phyloP scores from a whole-genome alignment of 2,888 invertebrate genomes.

The Galeruca laticollis region DNA sequence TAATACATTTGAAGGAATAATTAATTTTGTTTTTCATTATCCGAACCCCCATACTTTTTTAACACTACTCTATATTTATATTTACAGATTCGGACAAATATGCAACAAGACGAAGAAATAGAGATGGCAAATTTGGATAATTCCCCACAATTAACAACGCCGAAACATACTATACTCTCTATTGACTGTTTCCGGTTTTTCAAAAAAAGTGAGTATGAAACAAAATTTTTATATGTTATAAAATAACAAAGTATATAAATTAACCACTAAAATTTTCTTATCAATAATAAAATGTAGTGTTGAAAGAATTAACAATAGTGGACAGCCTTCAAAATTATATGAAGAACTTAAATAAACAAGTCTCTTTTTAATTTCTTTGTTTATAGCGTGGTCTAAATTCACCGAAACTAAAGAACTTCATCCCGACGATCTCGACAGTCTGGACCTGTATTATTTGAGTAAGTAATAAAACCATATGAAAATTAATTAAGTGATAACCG shows the following conservation, averaged over 20 bases:
- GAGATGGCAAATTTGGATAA: slow-evolving; percentile 35
- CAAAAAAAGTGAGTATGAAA: slow-evolving; percentile 26
- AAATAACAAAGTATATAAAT: neutral
- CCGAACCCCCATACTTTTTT: no score
- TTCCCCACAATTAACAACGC: slow-evolving; percentile 22
- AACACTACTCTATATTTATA: no score
- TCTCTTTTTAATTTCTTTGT: neutral
- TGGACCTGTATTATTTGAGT: slow-evolving; percentile 53
- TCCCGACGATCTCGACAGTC: slow-evolving; percentile 56
- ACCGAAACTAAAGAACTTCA: slow-evolving; percentile 53
- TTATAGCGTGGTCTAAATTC: slow-evolving; percentile 56
- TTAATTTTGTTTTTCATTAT: no score
- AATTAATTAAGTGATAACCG: neutral
- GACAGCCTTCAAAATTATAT: no score
- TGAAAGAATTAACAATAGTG: no score
- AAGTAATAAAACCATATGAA: neutral
- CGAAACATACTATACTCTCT: neutral
- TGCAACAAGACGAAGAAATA: slow-evolving; percentile 26
- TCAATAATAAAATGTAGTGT: no score
- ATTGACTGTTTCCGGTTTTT: slow-evolving; percentile 28
- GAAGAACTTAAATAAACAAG: neutral
- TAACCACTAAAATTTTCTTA: no score
- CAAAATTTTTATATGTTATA: neutral
- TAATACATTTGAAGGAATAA: no score
- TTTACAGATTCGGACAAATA: slow-evolving; percentile 16